A percentile compares a stretch with the other conserved stretches of the same genome.
Conservation (phyloP, 2,113 vertebrate species). For the Anser cygnoides region DNA sequence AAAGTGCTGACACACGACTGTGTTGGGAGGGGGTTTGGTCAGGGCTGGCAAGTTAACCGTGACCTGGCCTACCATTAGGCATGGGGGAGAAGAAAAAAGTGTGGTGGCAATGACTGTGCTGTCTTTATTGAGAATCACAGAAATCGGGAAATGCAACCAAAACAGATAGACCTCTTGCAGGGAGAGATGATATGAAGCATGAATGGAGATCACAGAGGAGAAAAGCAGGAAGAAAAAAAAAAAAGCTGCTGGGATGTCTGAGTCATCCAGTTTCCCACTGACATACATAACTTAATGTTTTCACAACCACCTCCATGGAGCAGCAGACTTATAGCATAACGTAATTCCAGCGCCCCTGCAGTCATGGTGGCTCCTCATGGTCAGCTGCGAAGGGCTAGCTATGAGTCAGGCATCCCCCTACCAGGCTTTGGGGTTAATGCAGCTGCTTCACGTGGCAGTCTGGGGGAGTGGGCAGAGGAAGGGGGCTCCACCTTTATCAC, state of each 20-base stretch:
- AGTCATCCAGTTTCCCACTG: not conserved
- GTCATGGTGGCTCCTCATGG: fast-evolving
- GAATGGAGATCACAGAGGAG: not conserved
- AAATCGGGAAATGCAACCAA: not conserved
- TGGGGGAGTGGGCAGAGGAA: not conserved
- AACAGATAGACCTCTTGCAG: not conserved
- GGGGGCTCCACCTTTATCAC: not conserved
- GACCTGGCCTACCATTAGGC: not conserved
- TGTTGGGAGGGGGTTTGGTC: not conserved
- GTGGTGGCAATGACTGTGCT: not conserved
- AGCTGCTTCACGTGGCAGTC: not conserved
- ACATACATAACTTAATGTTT: not conserved
- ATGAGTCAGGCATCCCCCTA: not conserved
- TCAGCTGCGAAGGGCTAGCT: not conserved
- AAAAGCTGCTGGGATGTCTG: not conserved
- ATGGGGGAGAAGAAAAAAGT: not conserved
- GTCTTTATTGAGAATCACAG: not conserved
- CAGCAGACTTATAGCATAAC: not conserved
- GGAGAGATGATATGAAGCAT: not conserved
- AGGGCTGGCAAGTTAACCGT: not conserved
- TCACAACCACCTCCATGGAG: not conserved
- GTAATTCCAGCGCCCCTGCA: not conserved
- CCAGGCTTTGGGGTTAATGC: fast-evolving
- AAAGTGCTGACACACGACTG: fast-evolving
- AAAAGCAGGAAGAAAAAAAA: not conserved